Evolutionary conservation across 2,888 invertebrate genomes (phyloP).

Genomic region (Pristionchus exspectatus): DNA sequence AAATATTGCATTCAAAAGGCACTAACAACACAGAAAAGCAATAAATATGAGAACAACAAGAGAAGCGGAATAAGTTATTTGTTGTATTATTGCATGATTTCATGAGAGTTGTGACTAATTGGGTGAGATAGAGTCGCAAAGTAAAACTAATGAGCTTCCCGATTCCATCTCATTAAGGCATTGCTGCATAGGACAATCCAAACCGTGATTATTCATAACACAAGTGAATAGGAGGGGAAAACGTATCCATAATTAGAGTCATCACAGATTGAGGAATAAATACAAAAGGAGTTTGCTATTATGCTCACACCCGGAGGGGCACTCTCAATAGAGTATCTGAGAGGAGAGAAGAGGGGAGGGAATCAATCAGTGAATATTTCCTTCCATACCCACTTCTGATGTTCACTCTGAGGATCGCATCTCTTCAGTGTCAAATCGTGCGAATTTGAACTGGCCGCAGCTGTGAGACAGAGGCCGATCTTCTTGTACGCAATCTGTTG

Average conservation of each 20-base stretch:
- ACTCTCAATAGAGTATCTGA: background rate
- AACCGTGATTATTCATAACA: constrained; percentile 26
- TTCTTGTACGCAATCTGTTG: constrained; percentile 69
- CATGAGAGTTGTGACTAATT: constrained; percentile 16
- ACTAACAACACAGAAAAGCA: constrained; percentile 26
- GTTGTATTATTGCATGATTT: constrained; percentile 6
- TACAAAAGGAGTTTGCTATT: constrained; percentile 25
- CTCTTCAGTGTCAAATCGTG: constrained; percentile 53
- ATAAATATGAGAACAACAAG: constrained; percentile 37
- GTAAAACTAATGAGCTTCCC: background rate
- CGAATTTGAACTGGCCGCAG: constrained; percentile 32
- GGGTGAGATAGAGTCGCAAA: background rate
- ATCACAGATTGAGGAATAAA: constrained; percentile 18
- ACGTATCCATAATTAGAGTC: background rate
- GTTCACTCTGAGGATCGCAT: constrained; percentile 62
- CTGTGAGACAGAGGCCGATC: constrained; percentile 66
- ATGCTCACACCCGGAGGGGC: background rate
- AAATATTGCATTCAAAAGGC: constrained; percentile 9
- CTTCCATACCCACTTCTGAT: constrained; percentile 68
- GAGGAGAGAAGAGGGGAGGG: background rate
- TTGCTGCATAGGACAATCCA: constrained; percentile 28
- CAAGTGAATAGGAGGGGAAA: constrained; percentile 15
- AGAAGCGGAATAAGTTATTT: constrained; percentile 4
- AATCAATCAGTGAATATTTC: constrained; percentile 60
- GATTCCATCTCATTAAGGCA: constrained; percentile 6